Conservation (phyloP, 2,113 vertebrate genomes). For the Lucifuga dentata region DNA sequence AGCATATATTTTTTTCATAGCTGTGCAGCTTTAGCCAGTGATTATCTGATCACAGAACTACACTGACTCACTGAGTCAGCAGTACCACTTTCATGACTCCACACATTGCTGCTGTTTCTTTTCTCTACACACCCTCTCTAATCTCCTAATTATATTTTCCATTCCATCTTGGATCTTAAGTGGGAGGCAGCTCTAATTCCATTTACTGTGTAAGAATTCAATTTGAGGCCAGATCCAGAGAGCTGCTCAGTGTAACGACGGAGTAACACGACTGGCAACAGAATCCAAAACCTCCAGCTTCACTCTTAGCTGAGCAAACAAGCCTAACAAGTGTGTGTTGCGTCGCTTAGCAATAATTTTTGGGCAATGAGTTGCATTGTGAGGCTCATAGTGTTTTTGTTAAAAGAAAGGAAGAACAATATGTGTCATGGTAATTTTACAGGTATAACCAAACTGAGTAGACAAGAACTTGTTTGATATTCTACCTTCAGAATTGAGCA, state of each 20-base stretch:
- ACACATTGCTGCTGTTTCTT: conserved; percentile 21
- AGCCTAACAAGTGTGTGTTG: background rate
- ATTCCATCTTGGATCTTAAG: conserved; percentile 54
- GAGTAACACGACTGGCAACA: conserved; percentile 19
- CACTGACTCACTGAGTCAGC: conserved; percentile 23
- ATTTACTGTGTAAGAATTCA: conserved; percentile 64
- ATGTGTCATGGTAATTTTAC: no score
- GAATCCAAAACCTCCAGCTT: conserved; percentile 6
- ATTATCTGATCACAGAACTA: conserved; percentile 10
- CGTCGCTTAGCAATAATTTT: no score
- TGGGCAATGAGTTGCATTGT: no score
- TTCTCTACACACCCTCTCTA: conserved; percentile 32
- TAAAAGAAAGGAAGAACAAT: no score
- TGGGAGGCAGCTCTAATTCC: conserved; percentile 52
- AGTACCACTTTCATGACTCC: conserved; percentile 31
- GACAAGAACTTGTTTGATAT: conserved; percentile 10
- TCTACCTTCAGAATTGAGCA: background rate
- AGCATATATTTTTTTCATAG: background rate
- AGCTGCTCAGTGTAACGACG: conserved; percentile 25
- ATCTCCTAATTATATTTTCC: conserved; percentile 59
- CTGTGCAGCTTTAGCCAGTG: background rate
- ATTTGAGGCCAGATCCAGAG: conserved; percentile 46
- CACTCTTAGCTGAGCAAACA: conserved; percentile 1
- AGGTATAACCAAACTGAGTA: background rate
- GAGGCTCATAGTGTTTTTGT: no score